Evolutionary conservation across 2,797 vertebrate species (phyloP).

Genomic region (Aphelocoma californica): DNA sequence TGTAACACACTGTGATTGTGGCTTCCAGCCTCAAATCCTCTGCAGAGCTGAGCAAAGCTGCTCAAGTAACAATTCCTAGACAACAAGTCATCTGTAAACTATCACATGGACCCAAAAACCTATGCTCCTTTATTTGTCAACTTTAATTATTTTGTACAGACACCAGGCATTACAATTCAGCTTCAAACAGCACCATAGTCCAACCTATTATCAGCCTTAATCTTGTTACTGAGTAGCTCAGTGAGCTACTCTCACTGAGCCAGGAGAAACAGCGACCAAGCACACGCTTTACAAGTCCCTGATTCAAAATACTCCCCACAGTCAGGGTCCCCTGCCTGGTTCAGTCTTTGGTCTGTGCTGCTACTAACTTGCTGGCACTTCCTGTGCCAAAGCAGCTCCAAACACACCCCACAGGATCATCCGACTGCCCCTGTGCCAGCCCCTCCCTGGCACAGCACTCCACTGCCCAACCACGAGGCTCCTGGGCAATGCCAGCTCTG

Average conservation of each 20-base stretch:
- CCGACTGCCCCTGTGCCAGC: accelerated
- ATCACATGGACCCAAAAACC: neutral
- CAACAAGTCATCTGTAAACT: neutral
- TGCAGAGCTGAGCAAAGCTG: neutral
- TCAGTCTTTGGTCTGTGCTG: neutral
- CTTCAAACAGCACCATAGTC: neutral
- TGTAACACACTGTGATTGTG: no score
- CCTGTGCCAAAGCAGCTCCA: neutral
- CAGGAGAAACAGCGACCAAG: neutral
- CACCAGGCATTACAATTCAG: neutral
- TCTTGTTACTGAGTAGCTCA: neutral
- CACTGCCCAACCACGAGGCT: neutral
- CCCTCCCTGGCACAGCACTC: neutral
- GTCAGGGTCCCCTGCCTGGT: accelerated
- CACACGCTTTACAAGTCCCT: neutral
- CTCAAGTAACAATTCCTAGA: neutral
- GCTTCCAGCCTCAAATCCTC: neutral
- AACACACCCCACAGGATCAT: neutral
- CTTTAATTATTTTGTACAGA: neutral
- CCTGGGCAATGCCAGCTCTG: neutral
- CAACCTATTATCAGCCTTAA: neutral
- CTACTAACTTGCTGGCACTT: neutral
- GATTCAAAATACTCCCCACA: neutral
- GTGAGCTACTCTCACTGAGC: neutral
- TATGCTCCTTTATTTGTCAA: neutral